phyloP scores from a whole-genome alignment of 1,140 invertebrate genomes.

The Bacillus rossius region DNA sequence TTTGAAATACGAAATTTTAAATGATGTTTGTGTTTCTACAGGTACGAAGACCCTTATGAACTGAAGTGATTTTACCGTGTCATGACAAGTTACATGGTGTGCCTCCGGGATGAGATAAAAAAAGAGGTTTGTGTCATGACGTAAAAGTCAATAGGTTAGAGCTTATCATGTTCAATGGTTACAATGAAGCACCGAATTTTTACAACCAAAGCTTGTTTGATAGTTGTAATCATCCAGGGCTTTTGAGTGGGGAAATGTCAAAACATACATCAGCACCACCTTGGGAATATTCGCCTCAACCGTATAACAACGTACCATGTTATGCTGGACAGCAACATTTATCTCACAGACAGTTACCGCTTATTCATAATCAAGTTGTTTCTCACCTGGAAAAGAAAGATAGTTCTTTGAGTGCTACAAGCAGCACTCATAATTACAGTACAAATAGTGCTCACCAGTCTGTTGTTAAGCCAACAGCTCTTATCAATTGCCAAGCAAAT shows the following conservation, averaged over 20 bases:
- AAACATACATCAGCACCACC: slow-evolving; percentile 2
- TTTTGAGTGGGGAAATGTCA: slow-evolving; percentile 1
- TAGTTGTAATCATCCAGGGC: not conserved
- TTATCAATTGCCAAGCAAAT: slow-evolving; percentile 7
- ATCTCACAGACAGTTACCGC: not conserved
- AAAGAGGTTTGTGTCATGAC: not conserved
- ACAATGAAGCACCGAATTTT: slow-evolving; percentile 3
- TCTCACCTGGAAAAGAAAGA: not conserved
- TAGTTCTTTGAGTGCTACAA: not conserved
- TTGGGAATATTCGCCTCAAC: slow-evolving; percentile 5
- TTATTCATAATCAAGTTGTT: not conserved
- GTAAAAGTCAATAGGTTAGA: not conserved
- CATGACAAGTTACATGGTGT: not conserved
- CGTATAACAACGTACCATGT: not conserved
- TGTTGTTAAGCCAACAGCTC: slow-evolving; percentile 6
- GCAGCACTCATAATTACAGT: not conserved
- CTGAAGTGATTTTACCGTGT: not conserved
- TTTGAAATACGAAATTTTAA: not conserved
- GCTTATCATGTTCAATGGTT: slow-evolving; percentile 7
- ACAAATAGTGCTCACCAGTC: not conserved
- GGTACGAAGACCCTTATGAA: not conserved
- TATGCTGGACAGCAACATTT: slow-evolving; percentile 1
- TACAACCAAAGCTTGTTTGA: slow-evolving; percentile 6
- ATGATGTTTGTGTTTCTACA: not conserved
- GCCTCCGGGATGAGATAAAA: not conserved